phyloP scores from a whole-genome alignment of 2,797 vertebrate species.

The Falco columbarius region DNA sequence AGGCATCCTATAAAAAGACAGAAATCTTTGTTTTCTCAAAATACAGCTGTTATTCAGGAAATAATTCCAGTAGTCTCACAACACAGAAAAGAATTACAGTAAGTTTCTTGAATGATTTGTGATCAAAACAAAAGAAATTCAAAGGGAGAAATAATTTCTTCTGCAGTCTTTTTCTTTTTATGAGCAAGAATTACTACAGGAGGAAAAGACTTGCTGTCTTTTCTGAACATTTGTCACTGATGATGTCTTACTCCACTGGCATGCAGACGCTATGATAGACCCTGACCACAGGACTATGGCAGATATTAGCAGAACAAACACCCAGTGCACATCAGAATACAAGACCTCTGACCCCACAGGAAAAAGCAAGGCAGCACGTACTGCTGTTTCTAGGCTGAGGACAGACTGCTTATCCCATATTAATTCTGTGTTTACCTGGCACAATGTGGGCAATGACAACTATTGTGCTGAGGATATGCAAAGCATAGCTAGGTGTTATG shows the following conservation, averaged over 20 bases:
- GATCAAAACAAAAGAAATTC: not conserved
- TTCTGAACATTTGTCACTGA: not conserved
- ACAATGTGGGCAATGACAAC: fast-evolving
- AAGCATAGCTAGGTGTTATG: not conserved
- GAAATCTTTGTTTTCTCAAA: not conserved
- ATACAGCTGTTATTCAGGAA: not conserved
- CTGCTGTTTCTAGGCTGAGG: not conserved
- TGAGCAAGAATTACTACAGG: not conserved
- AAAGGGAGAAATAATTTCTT: not conserved
- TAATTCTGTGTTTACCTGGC: not conserved
- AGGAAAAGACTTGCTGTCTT: not conserved
- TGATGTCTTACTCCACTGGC: not conserved
- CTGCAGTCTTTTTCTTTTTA: not conserved
- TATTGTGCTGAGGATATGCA: not conserved
- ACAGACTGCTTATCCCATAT: not conserved
- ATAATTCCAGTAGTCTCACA: not conserved
- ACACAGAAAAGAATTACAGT: not conserved
- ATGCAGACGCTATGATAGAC: not conserved
- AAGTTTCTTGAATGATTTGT: not conserved
- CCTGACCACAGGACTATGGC: not conserved
- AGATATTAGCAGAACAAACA: not conserved
- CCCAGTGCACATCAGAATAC: not conserved
- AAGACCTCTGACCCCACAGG: not conserved
- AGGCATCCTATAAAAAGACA: not conserved
- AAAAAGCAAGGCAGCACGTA: not conserved